A percentile compares a stretch with the other conserved stretches of the same genome.
Conservation (phyloP, 2,113 vertebrate genomes). For the Lagopus leucura region DNA sequence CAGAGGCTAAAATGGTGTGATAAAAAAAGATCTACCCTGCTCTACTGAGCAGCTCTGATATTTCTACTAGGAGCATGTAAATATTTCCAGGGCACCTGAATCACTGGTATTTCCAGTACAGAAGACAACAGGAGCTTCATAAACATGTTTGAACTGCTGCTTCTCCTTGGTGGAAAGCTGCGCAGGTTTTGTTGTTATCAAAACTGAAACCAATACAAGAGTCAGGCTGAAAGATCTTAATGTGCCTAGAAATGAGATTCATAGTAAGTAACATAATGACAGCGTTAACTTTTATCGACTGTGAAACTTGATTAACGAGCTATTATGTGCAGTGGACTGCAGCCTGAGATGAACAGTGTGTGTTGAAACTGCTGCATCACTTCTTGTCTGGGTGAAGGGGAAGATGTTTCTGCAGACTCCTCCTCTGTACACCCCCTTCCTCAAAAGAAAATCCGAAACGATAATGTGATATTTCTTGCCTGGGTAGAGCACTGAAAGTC, state of each 20-base stretch:
- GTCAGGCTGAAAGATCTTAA: neutral
- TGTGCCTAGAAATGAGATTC: neutral
- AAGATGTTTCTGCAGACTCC: neutral
- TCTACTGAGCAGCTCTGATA: neutral
- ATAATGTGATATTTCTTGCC: neutral
- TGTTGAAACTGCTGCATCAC: slow-evolving; percentile 21
- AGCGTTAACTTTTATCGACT: neutral
- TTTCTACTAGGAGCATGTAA: neutral
- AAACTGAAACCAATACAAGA: neutral
- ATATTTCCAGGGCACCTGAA: neutral
- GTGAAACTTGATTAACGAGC: slow-evolving; percentile 6
- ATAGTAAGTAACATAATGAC: neutral
- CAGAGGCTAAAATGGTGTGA: neutral
- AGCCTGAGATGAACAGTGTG: neutral
- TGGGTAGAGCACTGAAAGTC: slow-evolving; percentile 14
- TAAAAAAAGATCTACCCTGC: neutral
- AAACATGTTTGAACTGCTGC: neutral
- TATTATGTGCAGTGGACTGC: neutral
- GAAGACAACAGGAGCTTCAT: neutral
- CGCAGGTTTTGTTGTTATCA: neutral
- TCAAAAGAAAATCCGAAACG: neutral
- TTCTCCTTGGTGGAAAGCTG: neutral
- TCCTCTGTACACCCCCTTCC: neutral
- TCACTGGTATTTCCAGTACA: neutral
- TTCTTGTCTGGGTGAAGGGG: neutral